Percentiles rank a stretch among this genome's conserved stretches.
These are phyloP conservation scores for Caradrina clavipalpis DNA, from an alignment of 2,888 invertebrate species.

Conservation along the genomic window DNA sequence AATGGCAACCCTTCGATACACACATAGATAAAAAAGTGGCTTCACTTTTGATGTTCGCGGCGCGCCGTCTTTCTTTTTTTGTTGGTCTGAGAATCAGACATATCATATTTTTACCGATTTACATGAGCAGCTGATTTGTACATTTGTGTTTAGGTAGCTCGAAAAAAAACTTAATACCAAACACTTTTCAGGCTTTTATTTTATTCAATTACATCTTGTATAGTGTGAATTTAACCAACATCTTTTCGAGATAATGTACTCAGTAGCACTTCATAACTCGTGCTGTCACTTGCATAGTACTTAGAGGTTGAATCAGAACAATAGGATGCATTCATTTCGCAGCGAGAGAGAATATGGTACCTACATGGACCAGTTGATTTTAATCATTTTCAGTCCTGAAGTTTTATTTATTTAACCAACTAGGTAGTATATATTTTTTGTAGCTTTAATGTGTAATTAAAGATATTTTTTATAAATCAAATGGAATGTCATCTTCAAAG, in stretches of 20 bases:
- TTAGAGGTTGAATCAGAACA: conserved; percentile 29
- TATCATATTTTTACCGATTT: too few species aligned
- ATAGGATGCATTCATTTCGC: conserved; percentile 31
- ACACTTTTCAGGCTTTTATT: not conserved
- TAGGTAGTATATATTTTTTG: not conserved
- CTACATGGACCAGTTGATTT: conserved; percentile 22
- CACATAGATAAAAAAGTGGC: too few species aligned
- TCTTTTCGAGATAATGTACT: conserved; percentile 7
- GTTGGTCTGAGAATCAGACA: too few species aligned
- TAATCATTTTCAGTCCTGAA: conserved; percentile 6
- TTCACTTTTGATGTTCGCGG: too few species aligned
- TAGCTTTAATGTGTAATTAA: not conserved
- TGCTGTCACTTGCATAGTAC: conserved; percentile 26
- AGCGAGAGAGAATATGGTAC: conserved; percentile 3
- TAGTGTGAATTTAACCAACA: conserved; percentile 3
- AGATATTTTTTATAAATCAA: too few species aligned
- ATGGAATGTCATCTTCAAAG: too few species aligned
- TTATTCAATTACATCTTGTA: not conserved
- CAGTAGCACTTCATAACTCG: conserved; percentile 27
- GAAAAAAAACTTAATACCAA: too few species aligned
- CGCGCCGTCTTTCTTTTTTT: too few species aligned
- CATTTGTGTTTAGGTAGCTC: too few species aligned
- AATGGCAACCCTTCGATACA: too few species aligned
- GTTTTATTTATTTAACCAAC: not conserved
- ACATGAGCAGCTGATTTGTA: too few species aligned